A percentile compares a stretch with the other conserved stretches of the same genome.
phyloP scores from a whole-genome alignment of 2,888 invertebrate species.

The Andrena fulva region DNA sequence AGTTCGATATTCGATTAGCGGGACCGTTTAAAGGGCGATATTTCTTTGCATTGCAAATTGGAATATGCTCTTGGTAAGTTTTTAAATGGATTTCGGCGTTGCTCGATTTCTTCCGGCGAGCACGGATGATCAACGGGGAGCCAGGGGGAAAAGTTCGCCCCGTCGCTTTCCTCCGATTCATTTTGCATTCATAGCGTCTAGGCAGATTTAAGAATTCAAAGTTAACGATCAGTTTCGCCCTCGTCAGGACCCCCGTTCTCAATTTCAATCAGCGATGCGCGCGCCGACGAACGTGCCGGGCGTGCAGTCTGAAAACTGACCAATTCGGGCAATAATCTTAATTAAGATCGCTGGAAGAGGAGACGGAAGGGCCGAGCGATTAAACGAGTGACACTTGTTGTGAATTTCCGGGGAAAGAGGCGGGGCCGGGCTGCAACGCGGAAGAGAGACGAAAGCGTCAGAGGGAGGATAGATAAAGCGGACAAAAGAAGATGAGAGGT shows the following conservation, averaged over 20 bases:
- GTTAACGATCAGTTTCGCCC: constrained; percentile 43
- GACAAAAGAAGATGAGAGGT: constrained; percentile 47
- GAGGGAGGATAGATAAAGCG: constrained; percentile 22
- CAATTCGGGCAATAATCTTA: neutral
- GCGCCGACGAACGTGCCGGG: neutral
- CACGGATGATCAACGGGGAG: constrained; percentile 34
- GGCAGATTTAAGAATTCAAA: constrained; percentile 18
- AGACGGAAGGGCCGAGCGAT: neutral
- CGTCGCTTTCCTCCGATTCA: constrained; percentile 28
- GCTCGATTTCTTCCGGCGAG: constrained; percentile 68
- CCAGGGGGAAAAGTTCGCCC: constrained; percentile 25
- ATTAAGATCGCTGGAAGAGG: neutral
- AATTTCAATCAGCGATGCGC: constrained; percentile 14
- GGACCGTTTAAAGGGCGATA: constrained; percentile 74
- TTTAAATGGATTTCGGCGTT: constrained; percentile 64
- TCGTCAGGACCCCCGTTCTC: neutral
- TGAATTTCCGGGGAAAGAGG: neutral
- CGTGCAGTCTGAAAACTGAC: neutral
- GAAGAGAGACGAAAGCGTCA: neutral
- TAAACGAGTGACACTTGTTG: constrained; percentile 7
- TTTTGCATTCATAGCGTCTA: constrained; percentile 28
- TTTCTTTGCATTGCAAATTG: constrained; percentile 76
- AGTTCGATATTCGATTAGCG: constrained; percentile 77
- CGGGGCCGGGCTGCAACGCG: neutral
- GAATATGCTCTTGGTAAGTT: constrained; percentile 66